Conservation (phyloP, 2,113 vertebrate genomes). For the Vulpes lagopus region DNA sequence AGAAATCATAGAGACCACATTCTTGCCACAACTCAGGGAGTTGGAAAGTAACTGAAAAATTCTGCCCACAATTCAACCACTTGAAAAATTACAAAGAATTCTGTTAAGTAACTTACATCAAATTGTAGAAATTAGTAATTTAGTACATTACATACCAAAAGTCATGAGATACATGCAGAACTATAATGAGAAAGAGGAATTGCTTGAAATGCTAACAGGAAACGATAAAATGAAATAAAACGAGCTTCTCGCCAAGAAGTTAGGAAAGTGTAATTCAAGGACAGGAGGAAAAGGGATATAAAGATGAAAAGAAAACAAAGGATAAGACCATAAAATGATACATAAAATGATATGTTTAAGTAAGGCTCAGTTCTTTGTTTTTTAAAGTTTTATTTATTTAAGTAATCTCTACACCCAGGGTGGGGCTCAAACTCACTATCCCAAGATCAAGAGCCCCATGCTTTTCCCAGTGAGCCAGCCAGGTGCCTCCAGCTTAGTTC, state of each 20-base stretch:
- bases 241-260: background rate
- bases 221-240: slow-evolving; percentile 13
- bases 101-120: background rate
- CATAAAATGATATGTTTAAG: background rate
- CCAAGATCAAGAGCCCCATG: background rate
- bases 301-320: background rate
- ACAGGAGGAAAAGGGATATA: background rate
- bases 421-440: background rate
- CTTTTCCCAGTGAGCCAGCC: background rate
- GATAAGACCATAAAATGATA: background rate
- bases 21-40: background rate
- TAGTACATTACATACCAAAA: background rate
- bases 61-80: background rate
- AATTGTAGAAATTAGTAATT: background rate
- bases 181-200: background rate
- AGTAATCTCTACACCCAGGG: background rate
- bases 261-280: background rate
- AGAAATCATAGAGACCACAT: background rate
- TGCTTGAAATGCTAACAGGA: background rate
- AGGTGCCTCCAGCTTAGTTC: background rate
- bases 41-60: background rate
- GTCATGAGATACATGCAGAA: no score
- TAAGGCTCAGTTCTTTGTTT: background rate
- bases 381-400: background rate
- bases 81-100: background rate